These are phyloP conservation scores for Xerus rutilus DNA, from an alignment of 2,797 vertebrate genomes.

Conservation along the genomic window DNA sequence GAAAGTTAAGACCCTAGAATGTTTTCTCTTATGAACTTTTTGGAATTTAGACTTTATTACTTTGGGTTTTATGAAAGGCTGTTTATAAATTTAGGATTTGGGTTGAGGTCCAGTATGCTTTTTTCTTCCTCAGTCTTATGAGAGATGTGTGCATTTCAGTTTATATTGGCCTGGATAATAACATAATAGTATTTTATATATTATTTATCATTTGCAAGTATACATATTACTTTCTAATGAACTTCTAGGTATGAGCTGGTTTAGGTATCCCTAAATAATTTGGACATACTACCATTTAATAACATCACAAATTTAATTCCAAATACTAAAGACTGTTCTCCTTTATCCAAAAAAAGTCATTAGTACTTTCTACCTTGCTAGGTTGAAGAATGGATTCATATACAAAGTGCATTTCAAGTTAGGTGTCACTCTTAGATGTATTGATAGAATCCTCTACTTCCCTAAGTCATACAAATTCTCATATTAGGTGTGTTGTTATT, in stretches of 20 bases:
- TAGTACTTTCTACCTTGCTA: background rate
- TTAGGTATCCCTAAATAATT: background rate
- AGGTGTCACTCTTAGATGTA: background rate
- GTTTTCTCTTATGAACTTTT: background rate
- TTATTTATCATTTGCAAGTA: background rate
- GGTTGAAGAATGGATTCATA: background rate
- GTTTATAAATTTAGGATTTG: background rate
- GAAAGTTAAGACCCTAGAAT: background rate
- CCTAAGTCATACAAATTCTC: background rate
- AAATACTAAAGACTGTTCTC: background rate
- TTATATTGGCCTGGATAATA: background rate
- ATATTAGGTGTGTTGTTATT: background rate
- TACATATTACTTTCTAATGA: background rate
- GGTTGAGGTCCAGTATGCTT: background rate
- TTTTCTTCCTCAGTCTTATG: background rate
- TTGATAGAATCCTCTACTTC: background rate
- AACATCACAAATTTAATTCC: background rate
- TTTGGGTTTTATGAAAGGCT: constrained; percentile 6
- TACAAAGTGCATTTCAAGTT: background rate
- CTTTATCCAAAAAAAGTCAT: background rate
- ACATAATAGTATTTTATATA: background rate
- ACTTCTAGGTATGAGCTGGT: background rate
- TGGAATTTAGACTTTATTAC: background rate
- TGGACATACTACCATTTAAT: background rate
- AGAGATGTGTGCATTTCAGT: background rate